A percentile compares a stretch with the other conserved stretches of the same genome.
phyloP scores from a whole-genome alignment of 2,888 invertebrate species.

The Endotricha flammealis region DNA sequence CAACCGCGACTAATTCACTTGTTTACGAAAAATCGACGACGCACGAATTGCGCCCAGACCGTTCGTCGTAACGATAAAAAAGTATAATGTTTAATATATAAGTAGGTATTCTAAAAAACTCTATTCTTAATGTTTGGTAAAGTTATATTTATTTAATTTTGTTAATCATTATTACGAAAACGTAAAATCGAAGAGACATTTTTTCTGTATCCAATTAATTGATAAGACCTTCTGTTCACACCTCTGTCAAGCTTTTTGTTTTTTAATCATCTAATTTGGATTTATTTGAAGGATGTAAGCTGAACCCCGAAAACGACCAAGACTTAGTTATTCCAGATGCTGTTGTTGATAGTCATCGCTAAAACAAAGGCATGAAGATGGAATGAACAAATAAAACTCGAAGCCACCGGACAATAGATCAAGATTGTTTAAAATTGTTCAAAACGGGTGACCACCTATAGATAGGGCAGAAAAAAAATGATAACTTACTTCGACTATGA shows the following conservation, averaged over 20 bases:
- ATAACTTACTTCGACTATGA: slow-evolving; percentile 26
- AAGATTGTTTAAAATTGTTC: slow-evolving; percentile 10
- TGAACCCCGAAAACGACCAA: slow-evolving; percentile 12
- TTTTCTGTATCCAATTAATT: slow-evolving; percentile 7
- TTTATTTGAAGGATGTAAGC: slow-evolving; percentile 9
- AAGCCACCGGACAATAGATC: slow-evolving; percentile 8
- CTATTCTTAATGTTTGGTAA: too few relatives aligned
- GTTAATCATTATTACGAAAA: background rate
- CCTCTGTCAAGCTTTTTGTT: slow-evolving; percentile 3
- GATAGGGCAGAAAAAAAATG: slow-evolving; percentile 14
- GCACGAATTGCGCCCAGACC: too few relatives aligned
- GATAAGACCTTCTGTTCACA: slow-evolving; percentile 6
- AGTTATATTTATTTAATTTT: too few relatives aligned
- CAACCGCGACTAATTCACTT: too few relatives aligned
- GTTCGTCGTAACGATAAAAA: too few relatives aligned
- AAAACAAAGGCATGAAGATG: slow-evolving; percentile 21
- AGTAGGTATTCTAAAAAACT: too few relatives aligned
- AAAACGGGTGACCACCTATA: slow-evolving; percentile 8
- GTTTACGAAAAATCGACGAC: too few relatives aligned
- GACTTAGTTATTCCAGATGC: slow-evolving; percentile 21
- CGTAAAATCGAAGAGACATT: background rate
- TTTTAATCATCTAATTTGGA: slow-evolving; percentile 9
- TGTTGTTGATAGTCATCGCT: slow-evolving; percentile 22
- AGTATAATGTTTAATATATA: too few relatives aligned
- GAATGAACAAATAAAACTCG: slow-evolving; percentile 11